Conservation (phyloP, 2,888 invertebrate species). For the Netelia virgata region DNA sequence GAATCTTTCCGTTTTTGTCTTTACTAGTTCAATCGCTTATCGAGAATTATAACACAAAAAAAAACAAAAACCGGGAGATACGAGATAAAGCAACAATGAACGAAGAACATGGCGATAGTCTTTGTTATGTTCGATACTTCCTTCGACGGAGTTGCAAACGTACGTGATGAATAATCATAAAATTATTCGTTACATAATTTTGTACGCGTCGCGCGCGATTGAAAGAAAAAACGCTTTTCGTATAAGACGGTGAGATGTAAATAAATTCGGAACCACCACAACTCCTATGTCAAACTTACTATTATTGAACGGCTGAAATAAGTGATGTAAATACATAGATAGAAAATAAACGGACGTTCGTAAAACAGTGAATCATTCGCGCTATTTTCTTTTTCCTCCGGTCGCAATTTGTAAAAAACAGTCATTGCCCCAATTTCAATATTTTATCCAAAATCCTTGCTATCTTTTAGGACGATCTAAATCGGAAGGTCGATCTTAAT, state of each 20-base stretch:
- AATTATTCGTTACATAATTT: background rate
- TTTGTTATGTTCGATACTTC: constrained; percentile 57
- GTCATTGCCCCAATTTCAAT: too few relatives aligned
- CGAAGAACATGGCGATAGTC: constrained; percentile 50
- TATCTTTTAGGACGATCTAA: too few relatives aligned
- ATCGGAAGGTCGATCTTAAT: too few relatives aligned
- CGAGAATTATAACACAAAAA: constrained; percentile 24
- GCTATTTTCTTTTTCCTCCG: background rate
- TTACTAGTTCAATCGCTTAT: background rate
- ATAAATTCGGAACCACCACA: constrained; percentile 73
- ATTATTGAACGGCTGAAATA: constrained; percentile 73
- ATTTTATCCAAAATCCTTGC: too few relatives aligned
- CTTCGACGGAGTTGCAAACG: constrained; percentile 19
- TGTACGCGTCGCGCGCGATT: background rate
- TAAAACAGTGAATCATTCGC: constrained; percentile 60
- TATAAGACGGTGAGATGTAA: constrained; percentile 69
- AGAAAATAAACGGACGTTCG: constrained; percentile 77
- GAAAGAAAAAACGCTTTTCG: constrained; percentile 23
- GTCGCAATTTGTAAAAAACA: too few relatives aligned
- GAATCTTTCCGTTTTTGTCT: constrained; percentile 23
- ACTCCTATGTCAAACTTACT: constrained; percentile 72
- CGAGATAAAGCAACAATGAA: constrained; percentile 2
- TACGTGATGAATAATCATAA: background rate
- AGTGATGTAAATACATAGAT: constrained; percentile 77
- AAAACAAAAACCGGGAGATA: constrained; percentile 6